phyloP scores from a whole-genome alignment of 2,888 invertebrate genomes.

The Rhamnusium bicolor region DNA sequence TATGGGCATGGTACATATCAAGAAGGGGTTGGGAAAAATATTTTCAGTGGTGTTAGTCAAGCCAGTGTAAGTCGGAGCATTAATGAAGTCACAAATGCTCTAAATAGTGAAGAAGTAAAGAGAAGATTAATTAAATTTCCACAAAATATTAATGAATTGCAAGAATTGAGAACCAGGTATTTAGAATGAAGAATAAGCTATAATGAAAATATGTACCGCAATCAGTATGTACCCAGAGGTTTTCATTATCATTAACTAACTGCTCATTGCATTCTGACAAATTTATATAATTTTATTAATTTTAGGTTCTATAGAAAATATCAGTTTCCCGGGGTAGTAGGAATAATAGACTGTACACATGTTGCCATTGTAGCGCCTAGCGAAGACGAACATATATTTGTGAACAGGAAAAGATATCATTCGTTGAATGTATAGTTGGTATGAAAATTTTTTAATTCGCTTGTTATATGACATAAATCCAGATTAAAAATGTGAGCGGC shows the following conservation, averaged over 20 bases:
- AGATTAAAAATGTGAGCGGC: too few relatives aligned
- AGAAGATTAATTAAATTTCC: background rate
- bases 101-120: slow-evolving; percentile 1
- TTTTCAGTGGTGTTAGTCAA: slow-evolving; percentile 2
- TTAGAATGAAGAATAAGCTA: too few relatives aligned
- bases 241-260: background rate
- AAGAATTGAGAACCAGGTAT: too few relatives aligned
- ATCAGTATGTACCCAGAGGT: too few relatives aligned
- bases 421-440: slow-evolving; percentile 36
- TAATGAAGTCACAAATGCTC: slow-evolving; percentile 18
- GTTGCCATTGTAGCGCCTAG: slow-evolving; percentile 21
- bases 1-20: slow-evolving; percentile 13
- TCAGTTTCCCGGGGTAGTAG: slow-evolving; percentile 18
- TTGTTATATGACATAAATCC: too few relatives aligned
- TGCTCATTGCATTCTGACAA: background rate
- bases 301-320: background rate
- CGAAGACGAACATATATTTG: slow-evolving; percentile 12
- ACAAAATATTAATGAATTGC: too few relatives aligned
- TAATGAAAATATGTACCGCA: too few relatives aligned
- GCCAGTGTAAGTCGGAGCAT: background rate
- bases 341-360: slow-evolving; percentile 23
- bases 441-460: slow-evolving; percentile 3
- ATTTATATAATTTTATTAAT: background rate
- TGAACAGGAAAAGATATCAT: slow-evolving; percentile 38
- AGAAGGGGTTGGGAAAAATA: background rate